Evolutionary conservation across 1,140 invertebrate species (phyloP).

Genomic region (Bombus polaris): DNA sequence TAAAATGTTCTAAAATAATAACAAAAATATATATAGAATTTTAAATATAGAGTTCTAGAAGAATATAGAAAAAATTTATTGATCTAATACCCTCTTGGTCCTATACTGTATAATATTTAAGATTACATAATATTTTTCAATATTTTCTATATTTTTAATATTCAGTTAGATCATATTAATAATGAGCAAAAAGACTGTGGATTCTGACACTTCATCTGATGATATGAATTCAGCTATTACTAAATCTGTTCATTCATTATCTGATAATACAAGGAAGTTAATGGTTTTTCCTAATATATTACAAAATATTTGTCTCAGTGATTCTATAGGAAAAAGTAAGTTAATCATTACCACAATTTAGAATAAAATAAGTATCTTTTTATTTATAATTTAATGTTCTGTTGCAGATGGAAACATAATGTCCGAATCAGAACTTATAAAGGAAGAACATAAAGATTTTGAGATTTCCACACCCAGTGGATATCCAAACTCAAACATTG

Average conservation of each 20-base stretch:
- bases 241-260: background rate
- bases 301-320: slow-evolving; percentile 36
- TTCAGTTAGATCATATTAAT: slow-evolving; percentile 24
- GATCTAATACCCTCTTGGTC: background rate
- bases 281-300: slow-evolving; percentile 16
- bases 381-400: background rate
- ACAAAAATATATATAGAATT: background rate
- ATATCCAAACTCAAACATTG: background rate
- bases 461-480: background rate
- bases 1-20: background rate
- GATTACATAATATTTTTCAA: background rate
- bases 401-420: background rate
- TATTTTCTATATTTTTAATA: background rate
- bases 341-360: background rate
- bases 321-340: slow-evolving; percentile 26
- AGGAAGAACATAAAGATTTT: background rate
- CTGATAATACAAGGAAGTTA: slow-evolving; percentile 7
- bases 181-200: slow-evolving; percentile 27
- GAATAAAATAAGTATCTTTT: background rate
- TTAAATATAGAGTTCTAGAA: background rate
- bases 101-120: background rate
- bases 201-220: background rate
- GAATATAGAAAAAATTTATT: background rate
- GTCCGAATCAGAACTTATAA: background rate
- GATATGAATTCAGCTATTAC: background rate